phyloP scores from a whole-genome alignment of 2,888 invertebrate genomes.

The Fragum whitleyi region DNA sequence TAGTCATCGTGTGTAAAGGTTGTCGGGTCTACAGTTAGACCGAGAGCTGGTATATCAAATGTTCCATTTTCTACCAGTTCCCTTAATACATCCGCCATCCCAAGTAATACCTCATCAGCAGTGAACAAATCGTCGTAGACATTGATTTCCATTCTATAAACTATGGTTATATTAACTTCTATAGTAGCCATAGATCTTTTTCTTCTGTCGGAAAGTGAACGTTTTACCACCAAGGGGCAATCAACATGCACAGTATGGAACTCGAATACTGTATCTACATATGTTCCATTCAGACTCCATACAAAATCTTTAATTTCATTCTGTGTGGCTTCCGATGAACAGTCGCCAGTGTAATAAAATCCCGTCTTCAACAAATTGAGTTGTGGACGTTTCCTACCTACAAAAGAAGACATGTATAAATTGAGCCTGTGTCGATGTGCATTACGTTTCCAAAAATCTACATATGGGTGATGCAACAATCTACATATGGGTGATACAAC shows the following conservation, averaged over 20 bases:
- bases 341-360: conserved; percentile 9
- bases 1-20: too few relatives aligned
- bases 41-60: not conserved
- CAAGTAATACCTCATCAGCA: not conserved
- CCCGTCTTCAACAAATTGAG: not conserved
- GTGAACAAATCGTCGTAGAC: not conserved
- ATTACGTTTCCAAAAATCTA: too few relatives aligned
- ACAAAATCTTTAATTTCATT: not conserved
- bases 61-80: not conserved
- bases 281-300: not conserved
- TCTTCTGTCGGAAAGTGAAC: not conserved
- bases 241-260: not conserved
- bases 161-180: not conserved
- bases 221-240: not conserved
- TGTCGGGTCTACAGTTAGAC: not conserved
- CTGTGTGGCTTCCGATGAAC: not conserved
- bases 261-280: not conserved
- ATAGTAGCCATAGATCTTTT: not conserved
- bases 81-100: not conserved
- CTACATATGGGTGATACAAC: too few relatives aligned
- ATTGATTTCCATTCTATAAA: not conserved
- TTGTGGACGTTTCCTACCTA: not conserved
- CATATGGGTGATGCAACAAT: too few relatives aligned
- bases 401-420: too few relatives aligned
- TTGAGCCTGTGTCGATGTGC: too few relatives aligned